These are phyloP conservation scores for Excalfactoria chinensis DNA, from an alignment of 2,113 vertebrate genomes.

Conservation along the genomic window DNA sequence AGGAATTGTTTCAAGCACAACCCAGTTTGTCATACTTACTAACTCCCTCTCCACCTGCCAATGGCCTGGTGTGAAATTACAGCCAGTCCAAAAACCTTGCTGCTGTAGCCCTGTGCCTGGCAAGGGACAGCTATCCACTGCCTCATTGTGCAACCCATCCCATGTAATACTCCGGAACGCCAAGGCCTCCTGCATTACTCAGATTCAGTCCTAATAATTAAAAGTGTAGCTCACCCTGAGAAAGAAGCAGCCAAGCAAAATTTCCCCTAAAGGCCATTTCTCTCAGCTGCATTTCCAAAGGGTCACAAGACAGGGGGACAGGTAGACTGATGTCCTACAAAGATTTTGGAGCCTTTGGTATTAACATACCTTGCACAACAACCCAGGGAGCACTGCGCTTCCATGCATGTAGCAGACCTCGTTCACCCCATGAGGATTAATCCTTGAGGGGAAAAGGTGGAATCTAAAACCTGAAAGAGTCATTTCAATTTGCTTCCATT, in stretches of 20 bases:
- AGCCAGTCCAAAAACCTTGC: constrained; percentile 46
- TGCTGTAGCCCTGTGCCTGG: constrained; percentile 35
- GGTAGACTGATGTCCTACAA: not conserved
- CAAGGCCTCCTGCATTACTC: constrained; percentile 37
- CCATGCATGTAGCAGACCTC: not conserved
- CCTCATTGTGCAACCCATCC: constrained; percentile 12
- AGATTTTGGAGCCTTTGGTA: not conserved
- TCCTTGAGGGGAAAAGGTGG: not conserved
- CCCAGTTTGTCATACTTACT: constrained; percentile 7
- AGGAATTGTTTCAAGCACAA: constrained; percentile 37
- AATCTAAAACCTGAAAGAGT: constrained; percentile 7
- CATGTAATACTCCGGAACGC: not conserved
- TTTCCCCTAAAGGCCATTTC: not conserved
- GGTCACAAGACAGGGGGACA: not conserved
- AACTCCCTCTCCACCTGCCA: constrained; percentile 31
- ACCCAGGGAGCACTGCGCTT: not conserved
- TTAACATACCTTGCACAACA: not conserved
- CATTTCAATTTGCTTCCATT: not conserved
- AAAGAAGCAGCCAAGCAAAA: constrained; percentile 31
- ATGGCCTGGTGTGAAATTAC: constrained; percentile 61
- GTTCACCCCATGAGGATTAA: not conserved
- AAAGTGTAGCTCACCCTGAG: not conserved
- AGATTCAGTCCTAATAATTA: constrained; percentile 19
- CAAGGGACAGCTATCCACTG: constrained; percentile 39
- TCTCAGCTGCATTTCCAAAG: not conserved